phyloP scores from a whole-genome alignment of 1,140 invertebrate genomes.

The Drosophila miranda region DNA sequence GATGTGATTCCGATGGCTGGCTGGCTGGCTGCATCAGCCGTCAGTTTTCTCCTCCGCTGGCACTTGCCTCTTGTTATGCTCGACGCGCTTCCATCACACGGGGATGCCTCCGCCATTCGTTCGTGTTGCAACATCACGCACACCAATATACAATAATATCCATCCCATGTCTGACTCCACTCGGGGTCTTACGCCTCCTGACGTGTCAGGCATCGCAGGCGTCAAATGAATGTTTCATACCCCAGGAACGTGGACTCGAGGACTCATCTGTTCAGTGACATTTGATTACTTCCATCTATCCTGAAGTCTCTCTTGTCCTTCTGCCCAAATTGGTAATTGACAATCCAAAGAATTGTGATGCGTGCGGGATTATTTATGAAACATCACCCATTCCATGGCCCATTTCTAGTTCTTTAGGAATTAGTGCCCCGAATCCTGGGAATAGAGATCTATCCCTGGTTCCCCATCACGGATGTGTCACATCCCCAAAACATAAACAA shows the following conservation, averaged over 20 bases:
- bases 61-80: constrained; percentile 58
- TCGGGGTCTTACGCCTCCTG: constrained; percentile 15
- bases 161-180: constrained; percentile 6
- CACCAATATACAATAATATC: constrained; percentile 77
- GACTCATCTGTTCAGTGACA: constrained; percentile 63
- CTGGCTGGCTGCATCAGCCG: constrained; percentile 27
- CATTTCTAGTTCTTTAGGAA: no score
- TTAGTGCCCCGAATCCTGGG: neutral
- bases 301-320: constrained; percentile 40
- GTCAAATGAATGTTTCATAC: constrained; percentile 79
- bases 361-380: constrained; percentile 60
- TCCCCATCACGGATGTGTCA: constrained; percentile 51
- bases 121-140: constrained; percentile 72
- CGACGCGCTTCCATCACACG: constrained; percentile 73
- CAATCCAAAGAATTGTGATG: constrained; percentile 49
- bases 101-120: constrained; percentile 17
- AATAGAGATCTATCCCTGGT: constrained; percentile 26
- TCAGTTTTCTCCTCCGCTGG: constrained; percentile 11
- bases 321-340: constrained; percentile 65
- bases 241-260: constrained; percentile 17
- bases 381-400: neutral
- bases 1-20: constrained; percentile 53
- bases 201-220: constrained; percentile 68
- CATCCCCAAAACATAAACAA: constrained; percentile 74
- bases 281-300: constrained; percentile 70